These are phyloP conservation scores for Neostethus bicornis DNA, from an alignment of 2,797 vertebrate species.

Conservation along the genomic window DNA sequence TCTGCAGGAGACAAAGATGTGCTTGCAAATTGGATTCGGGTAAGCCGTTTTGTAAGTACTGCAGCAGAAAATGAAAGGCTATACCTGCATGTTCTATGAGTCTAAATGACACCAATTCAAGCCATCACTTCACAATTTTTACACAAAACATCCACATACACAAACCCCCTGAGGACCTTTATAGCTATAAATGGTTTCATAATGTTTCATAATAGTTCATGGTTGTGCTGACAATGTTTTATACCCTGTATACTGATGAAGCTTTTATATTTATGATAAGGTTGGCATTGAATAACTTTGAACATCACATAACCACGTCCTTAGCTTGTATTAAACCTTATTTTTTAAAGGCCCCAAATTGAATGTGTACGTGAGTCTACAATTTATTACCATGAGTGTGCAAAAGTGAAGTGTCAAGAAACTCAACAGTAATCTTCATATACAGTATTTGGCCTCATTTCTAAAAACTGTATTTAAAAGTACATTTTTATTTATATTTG, in stretches of 20 bases:
- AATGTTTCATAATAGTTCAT: conserved; percentile 26
- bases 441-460: background rate
- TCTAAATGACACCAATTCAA: conserved; percentile 10
- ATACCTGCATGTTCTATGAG: conserved; percentile 10
- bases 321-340: background rate
- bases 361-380: background rate
- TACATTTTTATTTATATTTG: background rate
- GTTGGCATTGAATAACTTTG: conserved; percentile 10
- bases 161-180: background rate
- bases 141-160: conserved; percentile 8
- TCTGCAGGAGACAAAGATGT: conserved; percentile 26
- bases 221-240: conserved; percentile 1
- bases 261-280: conserved; percentile 12
- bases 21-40: conserved; percentile 21
- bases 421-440: background rate
- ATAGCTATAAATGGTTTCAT: conserved; percentile 11
- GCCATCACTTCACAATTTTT: conserved; percentile 13
- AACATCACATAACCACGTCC: conserved; percentile 16
- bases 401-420: background rate
- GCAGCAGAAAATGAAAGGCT: conserved; percentile 1
- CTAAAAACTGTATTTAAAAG: background rate
- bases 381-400: background rate
- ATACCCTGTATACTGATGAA: conserved; percentile 1
- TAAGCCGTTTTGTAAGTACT: conserved; percentile 10
- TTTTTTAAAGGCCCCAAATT: background rate